phyloP scores from a whole-genome alignment of 1,140 invertebrate species.

The Caenorhabditis tropicalis region DNA sequence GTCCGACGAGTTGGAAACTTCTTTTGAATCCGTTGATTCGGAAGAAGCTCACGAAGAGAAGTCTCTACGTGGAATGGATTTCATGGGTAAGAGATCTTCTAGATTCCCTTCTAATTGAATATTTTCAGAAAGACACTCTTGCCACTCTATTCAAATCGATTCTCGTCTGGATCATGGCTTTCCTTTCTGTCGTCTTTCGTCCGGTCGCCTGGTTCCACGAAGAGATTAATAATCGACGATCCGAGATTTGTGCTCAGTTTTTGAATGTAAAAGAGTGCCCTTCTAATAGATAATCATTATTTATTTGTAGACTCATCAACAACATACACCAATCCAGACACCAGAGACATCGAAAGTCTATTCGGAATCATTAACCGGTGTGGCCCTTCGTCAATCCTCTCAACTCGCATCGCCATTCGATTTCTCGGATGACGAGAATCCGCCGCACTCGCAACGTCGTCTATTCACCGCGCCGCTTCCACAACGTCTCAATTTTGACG shows the following conservation, averaged over 20 bases:
- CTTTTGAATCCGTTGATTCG: constrained; percentile 62
- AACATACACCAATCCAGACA: constrained; percentile 12
- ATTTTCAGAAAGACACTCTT: neutral
- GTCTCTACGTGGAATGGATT: neutral
- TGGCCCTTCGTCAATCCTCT: neutral
- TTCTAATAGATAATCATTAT: neutral
- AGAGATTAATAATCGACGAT: neutral
- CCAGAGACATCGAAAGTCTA: neutral
- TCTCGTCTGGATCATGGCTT: constrained; percentile 18
- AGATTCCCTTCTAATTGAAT: neutral
- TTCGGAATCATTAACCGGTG: neutral
- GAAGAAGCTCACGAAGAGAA: neutral
- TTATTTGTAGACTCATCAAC: neutral
- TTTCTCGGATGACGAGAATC: constrained; percentile 21
- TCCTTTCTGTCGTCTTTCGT: neutral
- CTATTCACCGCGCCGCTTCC: neutral
- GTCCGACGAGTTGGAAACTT: constrained; percentile 76
- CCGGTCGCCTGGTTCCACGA: neutral
- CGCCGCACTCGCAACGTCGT: constrained; percentile 14
- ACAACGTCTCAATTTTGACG: neutral
- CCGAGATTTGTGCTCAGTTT: constrained; percentile 19
- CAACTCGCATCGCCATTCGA: constrained; percentile 21
- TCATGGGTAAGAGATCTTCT: neutral
- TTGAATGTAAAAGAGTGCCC: neutral
- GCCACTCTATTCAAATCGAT: neutral